Evolutionary conservation across 2,113 vertebrate genomes (phyloP), one percentile per base, ranked within the genome.

Genomic region (Megaleporinus macrocephalus): DNA sequence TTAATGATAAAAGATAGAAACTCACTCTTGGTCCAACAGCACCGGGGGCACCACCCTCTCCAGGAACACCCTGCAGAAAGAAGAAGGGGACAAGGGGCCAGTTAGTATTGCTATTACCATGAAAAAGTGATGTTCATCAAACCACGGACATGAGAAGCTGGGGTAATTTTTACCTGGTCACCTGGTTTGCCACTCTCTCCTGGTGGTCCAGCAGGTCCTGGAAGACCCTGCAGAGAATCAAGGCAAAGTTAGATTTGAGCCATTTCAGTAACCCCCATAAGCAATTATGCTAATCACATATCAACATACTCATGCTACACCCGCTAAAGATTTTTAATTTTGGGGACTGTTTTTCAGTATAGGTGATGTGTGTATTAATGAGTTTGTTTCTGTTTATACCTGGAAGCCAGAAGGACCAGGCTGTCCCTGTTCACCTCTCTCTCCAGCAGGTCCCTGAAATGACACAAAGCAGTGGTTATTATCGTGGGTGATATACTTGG

Each of bases 381-480:
- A 7, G 30, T 65, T 15, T 14, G 49, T 51, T 10, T 65, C n/a
- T 57, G 4, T 76, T 81, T 92, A 89, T 84, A 99, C 98, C 95
- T 99, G 97, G 95, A 99, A 99, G 24, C 97, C 97, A 22, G 97
- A 93, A 29, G 98, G 96, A 63, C 98, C 97, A 20, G 96, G 95
- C 44, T 96, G 93, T 80, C 97, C 97, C 90, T 99, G 97, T 61
- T 99, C 97, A 88, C 98, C 98, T 92, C 98, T 96, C 91, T 99
- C 98, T 10, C 98, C 97, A 22, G 91, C 96, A 0, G 94, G 94
- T 76, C 98, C 97, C 97, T 99, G 83, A 79, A 84, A 78, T 44
- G 66, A 72, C 18, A 18, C n/a, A 26, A 81, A 0, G 13, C 5
- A 85, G 27, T 65, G 22, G 33, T 49, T 41, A 85, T 80, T 1